These are phyloP conservation scores for Cataglyphis rosenhaueri DNA, from an alignment of 2,888 invertebrate species.

Conservation along the genomic window DNA sequence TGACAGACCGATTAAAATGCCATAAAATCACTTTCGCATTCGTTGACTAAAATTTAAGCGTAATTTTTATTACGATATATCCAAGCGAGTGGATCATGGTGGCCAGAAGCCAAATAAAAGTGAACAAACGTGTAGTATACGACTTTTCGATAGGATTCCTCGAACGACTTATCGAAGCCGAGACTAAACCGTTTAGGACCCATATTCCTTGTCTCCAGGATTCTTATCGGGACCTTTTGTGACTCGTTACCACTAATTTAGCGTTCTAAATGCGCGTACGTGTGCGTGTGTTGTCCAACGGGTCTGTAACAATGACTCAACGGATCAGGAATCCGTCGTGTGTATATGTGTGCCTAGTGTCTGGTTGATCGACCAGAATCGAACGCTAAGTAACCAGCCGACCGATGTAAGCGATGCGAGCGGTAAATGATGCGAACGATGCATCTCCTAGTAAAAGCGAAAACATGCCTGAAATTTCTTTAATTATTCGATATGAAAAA, in stretches of 20 bases:
- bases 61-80: conserved; percentile 5
- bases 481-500: not conserved
- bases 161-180: conserved; percentile 68
- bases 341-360: not conserved
- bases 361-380: conserved; percentile 58
- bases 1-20: not conserved
- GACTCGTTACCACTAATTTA: conserved; percentile 74
- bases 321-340: conserved; percentile 68
- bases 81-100: conserved; percentile 7
- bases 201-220: conserved; percentile 61
- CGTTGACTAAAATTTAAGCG: not conserved
- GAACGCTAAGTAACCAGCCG: conserved; percentile 35
- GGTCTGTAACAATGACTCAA: conserved; percentile 70
- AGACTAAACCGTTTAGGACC: conserved; percentile 68
- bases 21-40: not conserved
- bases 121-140: conserved; percentile 21
- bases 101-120: conserved; percentile 28
- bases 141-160: conserved; percentile 62
- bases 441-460: not conserved
- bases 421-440: not conserved
- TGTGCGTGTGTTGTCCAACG: conserved; percentile 50
- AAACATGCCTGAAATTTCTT: conserved; percentile 14
- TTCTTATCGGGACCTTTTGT: conserved; percentile 69
- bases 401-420: not conserved
- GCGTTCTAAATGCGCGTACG: conserved; percentile 65